Conservation (phyloP, 2,113 vertebrate species). For the Tiliqua scincoides region DNA sequence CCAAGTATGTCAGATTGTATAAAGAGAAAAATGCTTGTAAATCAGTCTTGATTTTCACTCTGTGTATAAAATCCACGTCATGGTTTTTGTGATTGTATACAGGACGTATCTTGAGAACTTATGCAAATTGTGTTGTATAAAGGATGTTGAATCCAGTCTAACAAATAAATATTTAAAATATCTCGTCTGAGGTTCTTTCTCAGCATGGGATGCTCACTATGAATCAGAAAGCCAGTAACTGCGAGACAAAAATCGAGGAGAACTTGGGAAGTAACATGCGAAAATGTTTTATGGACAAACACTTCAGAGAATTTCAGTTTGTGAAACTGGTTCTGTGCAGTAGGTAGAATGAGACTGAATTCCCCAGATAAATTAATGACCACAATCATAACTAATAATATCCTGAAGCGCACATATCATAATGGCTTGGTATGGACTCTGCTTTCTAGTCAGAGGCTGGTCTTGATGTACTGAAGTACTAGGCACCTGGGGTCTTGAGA, state of each 20-base stretch:
- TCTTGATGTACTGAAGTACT: no score
- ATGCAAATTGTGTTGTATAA: slow-evolving; percentile 97
- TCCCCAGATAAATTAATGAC: no score
- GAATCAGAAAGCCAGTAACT: background rate
- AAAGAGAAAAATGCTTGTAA: slow-evolving; percentile 89
- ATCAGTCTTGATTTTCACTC: slow-evolving; percentile 93
- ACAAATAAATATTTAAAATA: slow-evolving; percentile 96
- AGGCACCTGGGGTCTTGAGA: no score
- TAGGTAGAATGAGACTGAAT: no score
- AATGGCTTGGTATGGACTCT: no score
- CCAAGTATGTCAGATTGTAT: slow-evolving; percentile 84
- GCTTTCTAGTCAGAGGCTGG: no score
- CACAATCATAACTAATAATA: no score
- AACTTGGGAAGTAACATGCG: background rate
- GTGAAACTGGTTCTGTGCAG: background rate
- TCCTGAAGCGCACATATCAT: no score
- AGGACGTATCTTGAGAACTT: slow-evolving; percentile 93
- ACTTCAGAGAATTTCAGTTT: background rate
- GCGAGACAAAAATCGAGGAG: background rate
- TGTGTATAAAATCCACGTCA: slow-evolving; percentile 91
- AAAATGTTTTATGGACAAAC: background rate
- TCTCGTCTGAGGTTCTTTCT: slow-evolving; percentile 50
- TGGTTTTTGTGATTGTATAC: slow-evolving; percentile 98
- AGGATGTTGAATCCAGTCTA: slow-evolving; percentile 86
- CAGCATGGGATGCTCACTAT: background rate